phyloP scores from a whole-genome alignment of 2,113 vertebrate genomes.

The Agapornis roseicollis region DNA sequence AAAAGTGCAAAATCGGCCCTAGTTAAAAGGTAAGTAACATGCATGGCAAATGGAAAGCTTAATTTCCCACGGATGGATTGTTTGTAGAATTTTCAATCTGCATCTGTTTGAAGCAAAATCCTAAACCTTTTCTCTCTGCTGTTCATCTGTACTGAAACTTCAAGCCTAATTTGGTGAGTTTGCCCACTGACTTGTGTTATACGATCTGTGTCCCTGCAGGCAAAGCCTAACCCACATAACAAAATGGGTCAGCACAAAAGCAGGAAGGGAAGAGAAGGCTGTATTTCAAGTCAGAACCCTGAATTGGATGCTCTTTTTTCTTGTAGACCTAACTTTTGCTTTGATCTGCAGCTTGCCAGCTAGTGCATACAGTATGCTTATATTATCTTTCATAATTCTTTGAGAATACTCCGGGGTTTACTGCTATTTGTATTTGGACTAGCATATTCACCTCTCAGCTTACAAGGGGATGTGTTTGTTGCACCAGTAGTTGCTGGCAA shows the following conservation, averaged over 20 bases:
- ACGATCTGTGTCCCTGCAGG: constrained; percentile 23
- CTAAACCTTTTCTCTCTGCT: neutral
- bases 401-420: neutral
- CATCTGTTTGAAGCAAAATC: neutral
- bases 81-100: neutral
- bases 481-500: neutral
- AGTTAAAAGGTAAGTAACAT: neutral
- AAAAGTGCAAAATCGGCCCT: neutral
- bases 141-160: neutral
- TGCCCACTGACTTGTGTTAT: constrained; percentile 28
- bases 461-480: neutral
- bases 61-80: neutral
- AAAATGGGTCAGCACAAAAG: constrained; percentile 52
- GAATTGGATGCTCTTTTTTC: neutral
- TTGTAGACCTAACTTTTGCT: neutral
- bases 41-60: neutral
- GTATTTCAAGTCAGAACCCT: neutral
- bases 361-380: neutral
- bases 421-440: neutral
- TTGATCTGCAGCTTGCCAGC: neutral
- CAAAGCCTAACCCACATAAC: constrained; percentile 59
- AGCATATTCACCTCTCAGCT: neutral
- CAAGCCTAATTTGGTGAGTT: neutral
- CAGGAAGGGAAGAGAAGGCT: neutral
- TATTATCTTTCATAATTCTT: neutral